Evolutionary conservation across 2,797 vertebrate genomes (phyloP).

Genomic region (Cuculus canorus): DNA sequence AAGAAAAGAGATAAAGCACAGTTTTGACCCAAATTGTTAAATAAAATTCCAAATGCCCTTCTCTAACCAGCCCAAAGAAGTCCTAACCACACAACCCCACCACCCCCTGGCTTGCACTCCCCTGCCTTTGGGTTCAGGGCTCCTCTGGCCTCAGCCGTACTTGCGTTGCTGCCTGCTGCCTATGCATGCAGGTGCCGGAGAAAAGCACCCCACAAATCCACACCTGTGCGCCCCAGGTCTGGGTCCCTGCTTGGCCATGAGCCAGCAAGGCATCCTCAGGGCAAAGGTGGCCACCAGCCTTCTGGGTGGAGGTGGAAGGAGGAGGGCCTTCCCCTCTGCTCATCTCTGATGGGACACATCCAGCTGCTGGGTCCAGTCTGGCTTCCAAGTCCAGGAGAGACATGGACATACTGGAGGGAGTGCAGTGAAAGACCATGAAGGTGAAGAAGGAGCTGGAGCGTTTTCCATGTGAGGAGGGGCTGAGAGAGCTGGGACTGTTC

Average conservation of each 20-base stretch:
- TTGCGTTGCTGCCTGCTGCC: background rate
- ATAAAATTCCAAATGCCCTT: fast-evolving
- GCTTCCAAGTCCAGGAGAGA: background rate
- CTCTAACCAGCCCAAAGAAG: no score
- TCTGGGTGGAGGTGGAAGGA: background rate
- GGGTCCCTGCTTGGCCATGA: background rate
- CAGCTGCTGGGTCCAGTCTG: fast-evolving
- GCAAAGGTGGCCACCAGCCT: background rate
- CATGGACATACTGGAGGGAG: background rate
- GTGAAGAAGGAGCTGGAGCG: background rate
- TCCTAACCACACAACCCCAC: no score
- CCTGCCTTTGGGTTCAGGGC: background rate
- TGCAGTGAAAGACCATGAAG: background rate
- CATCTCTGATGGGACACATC: background rate
- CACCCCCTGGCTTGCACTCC: background rate
- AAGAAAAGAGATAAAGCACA: background rate
- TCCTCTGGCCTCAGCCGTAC: background rate
- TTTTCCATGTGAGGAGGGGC: no score
- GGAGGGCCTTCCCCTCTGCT: background rate
- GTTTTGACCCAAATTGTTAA: fast-evolving
- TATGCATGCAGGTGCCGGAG: background rate
- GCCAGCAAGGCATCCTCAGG: background rate
- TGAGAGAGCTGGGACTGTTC: background rate
- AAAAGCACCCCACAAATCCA: background rate
- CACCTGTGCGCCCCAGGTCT: fast-evolving